Conservation (phyloP, 2,797 vertebrate species). For the Aldrovandia affinis region DNA sequence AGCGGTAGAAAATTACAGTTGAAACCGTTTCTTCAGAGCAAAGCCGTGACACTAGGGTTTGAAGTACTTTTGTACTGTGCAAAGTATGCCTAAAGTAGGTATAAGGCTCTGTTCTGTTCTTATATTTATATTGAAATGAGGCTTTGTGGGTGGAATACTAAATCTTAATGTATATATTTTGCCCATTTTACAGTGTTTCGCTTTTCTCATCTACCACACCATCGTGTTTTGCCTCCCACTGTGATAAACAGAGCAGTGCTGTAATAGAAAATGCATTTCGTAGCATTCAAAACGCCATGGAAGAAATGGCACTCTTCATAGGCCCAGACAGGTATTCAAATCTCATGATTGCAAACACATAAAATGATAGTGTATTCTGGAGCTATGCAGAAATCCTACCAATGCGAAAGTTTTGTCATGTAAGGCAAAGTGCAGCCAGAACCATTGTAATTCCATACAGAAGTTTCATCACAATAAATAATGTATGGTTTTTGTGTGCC, state of each 20-base stretch:
- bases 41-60: conserved; percentile 69
- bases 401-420: conserved; percentile 77
- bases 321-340: conserved; percentile 77
- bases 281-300: conserved; percentile 68
- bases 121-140: conserved; percentile 86
- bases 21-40: conserved; percentile 70
- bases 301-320: conserved; percentile 63
- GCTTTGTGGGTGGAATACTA: conserved; percentile 70
- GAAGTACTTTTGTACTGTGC: conserved; percentile 69
- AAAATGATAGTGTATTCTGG: conserved; percentile 90
- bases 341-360: conserved; percentile 82
- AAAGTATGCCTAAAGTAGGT: conserved; percentile 75
- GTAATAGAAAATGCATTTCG: conserved; percentile 79
- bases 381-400: conserved; percentile 83
- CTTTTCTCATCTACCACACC: conserved; percentile 69
- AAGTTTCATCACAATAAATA: conserved; percentile 82
- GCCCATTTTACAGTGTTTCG: conserved; percentile 78
- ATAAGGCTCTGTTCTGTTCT: conserved; percentile 70
- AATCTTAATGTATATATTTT: conserved; percentile 81
- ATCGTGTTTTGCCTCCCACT: conserved; percentile 75
- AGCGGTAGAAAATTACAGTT: conserved; percentile 77
- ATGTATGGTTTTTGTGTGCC: conserved; percentile 83
- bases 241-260: conserved; percentile 78
- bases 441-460: conserved; percentile 71
- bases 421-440: conserved; percentile 68